phyloP scores from a whole-genome alignment of 2,888 invertebrate genomes.

The Lasioglossum vierecki region DNA sequence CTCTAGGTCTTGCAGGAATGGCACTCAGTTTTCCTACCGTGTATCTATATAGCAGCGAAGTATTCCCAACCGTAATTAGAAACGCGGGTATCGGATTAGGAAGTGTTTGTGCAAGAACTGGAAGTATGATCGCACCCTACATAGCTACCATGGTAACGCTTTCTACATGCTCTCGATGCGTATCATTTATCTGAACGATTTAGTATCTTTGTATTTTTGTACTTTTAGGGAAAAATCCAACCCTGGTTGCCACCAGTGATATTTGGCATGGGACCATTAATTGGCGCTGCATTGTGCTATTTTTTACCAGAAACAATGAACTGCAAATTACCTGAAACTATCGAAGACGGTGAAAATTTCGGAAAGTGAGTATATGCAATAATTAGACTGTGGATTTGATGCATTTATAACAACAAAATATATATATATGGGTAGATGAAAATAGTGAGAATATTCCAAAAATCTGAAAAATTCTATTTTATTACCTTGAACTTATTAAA shows the following conservation, averaged over 20 bases:
- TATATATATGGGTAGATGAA: background rate
- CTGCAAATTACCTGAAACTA: slow-evolving; percentile 84
- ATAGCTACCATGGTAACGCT: slow-evolving; percentile 87
- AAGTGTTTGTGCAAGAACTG: slow-evolving; percentile 93
- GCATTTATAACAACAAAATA: background rate
- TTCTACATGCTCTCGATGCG: background rate
- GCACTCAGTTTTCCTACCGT: slow-evolving; percentile 94
- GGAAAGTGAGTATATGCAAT: slow-evolving; percentile 77
- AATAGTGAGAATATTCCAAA: background rate
- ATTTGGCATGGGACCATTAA: slow-evolving; percentile 83
- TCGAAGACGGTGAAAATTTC: slow-evolving; percentile 85
- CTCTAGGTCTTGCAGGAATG: slow-evolving; percentile 91
- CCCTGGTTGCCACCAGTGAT: slow-evolving; percentile 83
- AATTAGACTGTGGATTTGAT: background rate
- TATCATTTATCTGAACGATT: background rate
- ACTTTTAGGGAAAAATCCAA: slow-evolving; percentile 71
- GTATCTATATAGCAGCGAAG: slow-evolving; percentile 94
- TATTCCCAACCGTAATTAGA: slow-evolving; percentile 95
- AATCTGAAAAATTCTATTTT: background rate
- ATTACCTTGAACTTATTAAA: background rate
- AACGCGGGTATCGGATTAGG: slow-evolving; percentile 94
- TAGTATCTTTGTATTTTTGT: background rate
- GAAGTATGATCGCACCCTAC: slow-evolving; percentile 94
- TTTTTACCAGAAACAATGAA: slow-evolving; percentile 85
- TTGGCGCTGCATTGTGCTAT: slow-evolving; percentile 84